These are phyloP conservation scores for Acrocephalus arundinaceus DNA, from an alignment of 2,113 vertebrate species.

Conservation along the genomic window DNA sequence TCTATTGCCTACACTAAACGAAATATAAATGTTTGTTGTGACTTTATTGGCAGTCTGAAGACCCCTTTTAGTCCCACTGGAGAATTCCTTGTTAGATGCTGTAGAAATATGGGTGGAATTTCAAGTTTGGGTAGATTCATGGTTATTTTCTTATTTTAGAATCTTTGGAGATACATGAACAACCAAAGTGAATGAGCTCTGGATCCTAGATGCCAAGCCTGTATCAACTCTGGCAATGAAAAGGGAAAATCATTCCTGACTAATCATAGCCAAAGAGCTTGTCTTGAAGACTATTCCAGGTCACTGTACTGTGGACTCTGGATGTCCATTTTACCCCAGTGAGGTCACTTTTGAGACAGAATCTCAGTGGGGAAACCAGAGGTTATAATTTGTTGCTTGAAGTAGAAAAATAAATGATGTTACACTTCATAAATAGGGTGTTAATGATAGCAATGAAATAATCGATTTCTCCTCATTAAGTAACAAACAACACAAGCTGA, in stretches of 20 bases:
- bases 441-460: conserved; percentile 35
- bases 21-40: background rate
- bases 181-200: background rate
- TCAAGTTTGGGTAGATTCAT: background rate
- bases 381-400: background rate
- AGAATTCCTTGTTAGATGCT: background rate
- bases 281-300: background rate
- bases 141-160: background rate
- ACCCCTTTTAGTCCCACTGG: background rate
- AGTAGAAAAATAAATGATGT: background rate
- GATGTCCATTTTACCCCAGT: background rate
- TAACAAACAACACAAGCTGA: conserved; percentile 21
- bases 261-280: background rate
- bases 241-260: background rate
- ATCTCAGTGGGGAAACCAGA: background rate
- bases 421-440: conserved; percentile 17
- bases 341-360: background rate
- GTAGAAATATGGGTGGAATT: background rate
- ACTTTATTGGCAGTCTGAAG: background rate
- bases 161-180: background rate
- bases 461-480: conserved; percentile 42
- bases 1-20: background rate
- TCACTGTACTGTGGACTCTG: background rate
- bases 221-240: background rate
- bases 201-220: background rate